phyloP scores from a whole-genome alignment of 1,140 invertebrate genomes.

The Caenorhabditis tropicalis region DNA sequence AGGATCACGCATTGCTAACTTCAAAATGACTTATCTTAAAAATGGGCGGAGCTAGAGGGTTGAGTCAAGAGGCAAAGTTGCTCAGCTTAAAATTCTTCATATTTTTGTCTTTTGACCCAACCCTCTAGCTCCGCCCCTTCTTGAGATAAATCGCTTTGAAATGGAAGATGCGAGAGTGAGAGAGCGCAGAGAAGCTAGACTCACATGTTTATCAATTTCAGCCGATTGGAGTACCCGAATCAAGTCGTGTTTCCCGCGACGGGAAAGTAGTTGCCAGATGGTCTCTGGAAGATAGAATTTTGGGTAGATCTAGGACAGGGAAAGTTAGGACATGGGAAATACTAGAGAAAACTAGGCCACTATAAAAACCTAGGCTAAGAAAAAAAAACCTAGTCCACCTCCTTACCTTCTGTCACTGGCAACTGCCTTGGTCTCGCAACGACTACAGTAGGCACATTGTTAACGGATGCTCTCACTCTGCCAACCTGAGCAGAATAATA shows the following conservation, averaged over 20 bases:
- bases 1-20: too few species aligned
- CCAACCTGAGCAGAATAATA: background rate
- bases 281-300: background rate
- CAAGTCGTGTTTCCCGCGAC: background rate
- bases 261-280: background rate
- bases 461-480: background rate
- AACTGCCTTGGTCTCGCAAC: background rate
- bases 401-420: background rate
- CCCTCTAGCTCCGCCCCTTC: too few species aligned
- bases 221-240: background rate
- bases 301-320: too few species aligned
- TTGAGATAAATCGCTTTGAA: too few species aligned
- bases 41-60: too few species aligned
- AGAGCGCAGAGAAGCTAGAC: too few species aligned
- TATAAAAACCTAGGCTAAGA: background rate
- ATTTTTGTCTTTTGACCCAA: too few species aligned
- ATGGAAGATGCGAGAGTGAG: too few species aligned
- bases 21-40: too few species aligned
- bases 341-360: background rate
- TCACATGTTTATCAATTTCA: conserved; percentile 2
- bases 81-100: too few species aligned
- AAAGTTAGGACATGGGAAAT: background rate
- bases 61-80: too few species aligned
- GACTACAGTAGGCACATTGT: background rate
- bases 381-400: background rate